These are phyloP conservation scores for Bufotes viridis DNA, from an alignment of 2,797 vertebrate genomes.

Conservation along the genomic window DNA sequence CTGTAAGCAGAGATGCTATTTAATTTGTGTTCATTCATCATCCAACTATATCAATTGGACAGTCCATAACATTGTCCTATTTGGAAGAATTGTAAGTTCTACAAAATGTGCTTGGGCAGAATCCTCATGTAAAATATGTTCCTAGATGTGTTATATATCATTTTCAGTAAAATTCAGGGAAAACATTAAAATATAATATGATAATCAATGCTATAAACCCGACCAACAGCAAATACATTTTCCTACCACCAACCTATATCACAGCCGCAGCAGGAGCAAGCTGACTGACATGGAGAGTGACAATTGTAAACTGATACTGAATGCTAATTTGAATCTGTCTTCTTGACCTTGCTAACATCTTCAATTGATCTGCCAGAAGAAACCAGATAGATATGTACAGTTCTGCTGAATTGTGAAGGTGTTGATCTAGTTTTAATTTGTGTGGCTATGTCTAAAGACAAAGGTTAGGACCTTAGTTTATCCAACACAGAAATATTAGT, in stretches of 20 bases:
- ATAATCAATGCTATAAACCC: neutral
- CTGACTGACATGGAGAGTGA: slow-evolving; percentile 36
- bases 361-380: slow-evolving; percentile 48
- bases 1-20: neutral
- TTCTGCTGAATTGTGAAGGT: slow-evolving; percentile 21
- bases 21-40: neutral
- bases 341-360: slow-evolving; percentile 52
- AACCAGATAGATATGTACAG: slow-evolving; percentile 34
- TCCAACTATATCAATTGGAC: neutral
- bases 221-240: neutral
- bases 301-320: slow-evolving; percentile 49
- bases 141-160: neutral
- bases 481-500: slow-evolving; percentile 5
- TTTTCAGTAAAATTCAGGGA: neutral
- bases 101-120: neutral
- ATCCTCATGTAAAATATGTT: neutral
- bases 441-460: slow-evolving; percentile 24
- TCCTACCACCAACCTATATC: slow-evolving; percentile 12
- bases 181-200: neutral
- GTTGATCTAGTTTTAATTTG: slow-evolving; percentile 45
- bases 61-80: neutral
- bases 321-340: slow-evolving; percentile 47
- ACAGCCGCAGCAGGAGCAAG: neutral
- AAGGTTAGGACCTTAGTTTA: slow-evolving; percentile 25
- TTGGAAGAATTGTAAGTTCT: neutral